These are phyloP conservation scores for Silurus asotus DNA, from an alignment of 2,113 vertebrate genomes.

Conservation along the genomic window DNA sequence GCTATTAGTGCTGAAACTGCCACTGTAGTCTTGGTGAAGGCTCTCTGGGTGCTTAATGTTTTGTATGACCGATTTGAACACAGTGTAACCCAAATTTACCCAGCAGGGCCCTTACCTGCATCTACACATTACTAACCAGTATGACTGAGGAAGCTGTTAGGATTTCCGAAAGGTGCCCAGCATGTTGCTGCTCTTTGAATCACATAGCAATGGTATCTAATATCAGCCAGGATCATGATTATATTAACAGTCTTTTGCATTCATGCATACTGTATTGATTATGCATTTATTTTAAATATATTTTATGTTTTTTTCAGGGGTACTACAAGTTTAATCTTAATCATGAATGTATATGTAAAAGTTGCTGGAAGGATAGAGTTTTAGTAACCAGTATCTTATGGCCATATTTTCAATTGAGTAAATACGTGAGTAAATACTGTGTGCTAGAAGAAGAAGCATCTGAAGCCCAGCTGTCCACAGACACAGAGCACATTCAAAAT, in stretches of 20 bases:
- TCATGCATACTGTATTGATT: neutral
- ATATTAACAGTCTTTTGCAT: neutral
- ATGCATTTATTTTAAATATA: neutral
- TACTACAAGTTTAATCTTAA: neutral
- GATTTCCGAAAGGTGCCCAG: neutral
- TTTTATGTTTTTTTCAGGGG: neutral
- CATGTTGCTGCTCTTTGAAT: neutral
- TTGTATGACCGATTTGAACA: neutral
- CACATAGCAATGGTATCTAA: neutral
- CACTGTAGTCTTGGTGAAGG: neutral
- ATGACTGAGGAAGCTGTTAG: neutral
- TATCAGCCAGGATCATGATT: neutral
- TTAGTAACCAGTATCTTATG: neutral
- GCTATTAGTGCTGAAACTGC: neutral
- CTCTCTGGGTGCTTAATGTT: neutral
- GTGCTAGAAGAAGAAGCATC: neutral
- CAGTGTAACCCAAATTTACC: neutral
- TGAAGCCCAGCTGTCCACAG: neutral
- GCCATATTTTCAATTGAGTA: neutral
- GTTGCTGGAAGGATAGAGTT: neutral
- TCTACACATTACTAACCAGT: neutral
- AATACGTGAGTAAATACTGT: too few species aligned
- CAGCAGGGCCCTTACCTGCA: neutral
- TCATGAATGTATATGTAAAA: neutral
- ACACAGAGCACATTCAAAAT: neutral